phyloP scores from a whole-genome alignment of 2,113 vertebrate genomes.

The Lanius ludovicianus region DNA sequence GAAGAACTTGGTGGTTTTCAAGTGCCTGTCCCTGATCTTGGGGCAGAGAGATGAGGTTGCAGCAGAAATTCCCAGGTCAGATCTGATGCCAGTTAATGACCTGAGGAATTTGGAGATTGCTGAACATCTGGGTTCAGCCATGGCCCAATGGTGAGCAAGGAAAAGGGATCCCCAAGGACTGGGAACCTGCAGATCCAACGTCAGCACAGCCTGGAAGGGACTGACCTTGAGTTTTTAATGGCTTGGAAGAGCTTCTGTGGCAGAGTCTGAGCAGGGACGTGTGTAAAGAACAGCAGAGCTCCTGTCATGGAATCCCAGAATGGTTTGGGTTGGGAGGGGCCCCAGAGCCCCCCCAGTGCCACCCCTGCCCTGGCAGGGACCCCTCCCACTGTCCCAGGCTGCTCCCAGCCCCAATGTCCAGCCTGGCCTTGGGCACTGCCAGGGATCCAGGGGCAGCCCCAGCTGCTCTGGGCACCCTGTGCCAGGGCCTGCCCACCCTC shows the following conservation, averaged over 20 bases:
- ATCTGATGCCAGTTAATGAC: not conserved
- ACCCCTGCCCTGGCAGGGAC: not conserved
- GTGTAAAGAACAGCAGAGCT: not conserved
- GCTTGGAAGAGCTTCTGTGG: not conserved
- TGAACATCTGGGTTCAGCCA: not conserved
- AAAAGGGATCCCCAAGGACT: not conserved
- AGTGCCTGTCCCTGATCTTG: not conserved
- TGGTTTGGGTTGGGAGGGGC: not conserved
- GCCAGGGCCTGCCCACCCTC: not conserved
- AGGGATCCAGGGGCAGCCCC: not conserved
- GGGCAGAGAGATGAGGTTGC: not conserved
- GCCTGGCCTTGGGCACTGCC: not conserved
- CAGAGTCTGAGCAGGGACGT: not conserved
- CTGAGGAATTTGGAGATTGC: not conserved
- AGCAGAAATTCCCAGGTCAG: not conserved
- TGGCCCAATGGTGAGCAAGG: not conserved
- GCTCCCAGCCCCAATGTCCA: not conserved
- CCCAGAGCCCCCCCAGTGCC: rapidly evolving
- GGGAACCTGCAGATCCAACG: rapidly evolving
- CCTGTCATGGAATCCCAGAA: not conserved
- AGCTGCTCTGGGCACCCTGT: not conserved
- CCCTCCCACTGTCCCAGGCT: not conserved
- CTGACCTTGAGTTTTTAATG: not conserved
- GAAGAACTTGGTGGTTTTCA: not conserved
- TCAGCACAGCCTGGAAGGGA: not conserved